phyloP scores from a whole-genome alignment of 2,797 vertebrate genomes.

The Chiloscyllium punctatum region DNA sequence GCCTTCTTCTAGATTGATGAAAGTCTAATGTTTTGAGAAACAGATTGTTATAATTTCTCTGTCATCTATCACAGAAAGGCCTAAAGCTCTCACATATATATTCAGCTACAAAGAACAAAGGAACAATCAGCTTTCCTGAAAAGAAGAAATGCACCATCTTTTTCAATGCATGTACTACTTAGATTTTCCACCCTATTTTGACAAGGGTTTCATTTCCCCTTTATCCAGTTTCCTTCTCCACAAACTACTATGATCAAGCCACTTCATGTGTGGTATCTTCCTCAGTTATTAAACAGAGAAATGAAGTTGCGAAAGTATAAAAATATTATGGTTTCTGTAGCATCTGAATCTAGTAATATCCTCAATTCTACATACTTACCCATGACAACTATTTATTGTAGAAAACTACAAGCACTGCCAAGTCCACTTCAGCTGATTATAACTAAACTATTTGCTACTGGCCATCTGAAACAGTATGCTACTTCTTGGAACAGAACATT shows the following conservation, averaged over 20 bases:
- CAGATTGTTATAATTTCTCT: too few species aligned
- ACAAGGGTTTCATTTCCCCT: neutral
- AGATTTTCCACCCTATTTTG: neutral
- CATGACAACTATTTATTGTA: neutral
- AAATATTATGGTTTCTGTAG: neutral
- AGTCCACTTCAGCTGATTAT: neutral
- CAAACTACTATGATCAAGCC: neutral
- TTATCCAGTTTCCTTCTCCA: neutral
- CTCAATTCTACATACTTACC: neutral
- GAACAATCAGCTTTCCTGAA: neutral
- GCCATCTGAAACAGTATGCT: neutral
- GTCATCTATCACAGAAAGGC: too few species aligned
- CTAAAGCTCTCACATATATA: too few species aligned
- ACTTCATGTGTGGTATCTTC: neutral
- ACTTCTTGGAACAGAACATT: conserved; percentile 2
- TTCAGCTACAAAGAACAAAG: neutral
- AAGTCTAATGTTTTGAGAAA: too few species aligned
- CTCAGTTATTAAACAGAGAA: neutral
- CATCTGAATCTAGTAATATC: neutral
- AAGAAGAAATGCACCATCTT: neutral
- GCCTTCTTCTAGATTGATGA: neutral
- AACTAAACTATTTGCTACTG: conserved; percentile 11
- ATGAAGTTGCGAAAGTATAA: too few species aligned
- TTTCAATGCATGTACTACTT: neutral
- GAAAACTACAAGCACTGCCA: neutral